A percentile compares a stretch with the other conserved stretches of the same genome.
Evolutionary conservation across 2,888 invertebrate genomes (phyloP).

Genomic region (Drosophila crucigera): DNA sequence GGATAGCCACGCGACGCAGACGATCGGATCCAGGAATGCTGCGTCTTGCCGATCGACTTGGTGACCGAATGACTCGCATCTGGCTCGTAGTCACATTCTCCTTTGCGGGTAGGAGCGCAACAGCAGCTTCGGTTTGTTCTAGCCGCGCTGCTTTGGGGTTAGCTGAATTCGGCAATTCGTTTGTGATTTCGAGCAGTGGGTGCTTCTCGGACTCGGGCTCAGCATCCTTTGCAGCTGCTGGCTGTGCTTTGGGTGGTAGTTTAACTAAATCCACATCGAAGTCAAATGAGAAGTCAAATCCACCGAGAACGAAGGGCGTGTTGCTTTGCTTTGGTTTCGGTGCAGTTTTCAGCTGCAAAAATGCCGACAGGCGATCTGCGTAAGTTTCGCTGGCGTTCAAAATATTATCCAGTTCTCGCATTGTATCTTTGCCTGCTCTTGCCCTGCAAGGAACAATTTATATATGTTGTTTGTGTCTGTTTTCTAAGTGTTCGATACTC

Average conservation of each 20-base stretch:
- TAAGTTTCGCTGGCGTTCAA: constrained; percentile 41
- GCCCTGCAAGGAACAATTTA: constrained; percentile 23
- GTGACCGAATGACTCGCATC: background rate
- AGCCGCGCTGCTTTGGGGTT: too few species aligned
- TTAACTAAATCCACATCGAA: constrained; percentile 62
- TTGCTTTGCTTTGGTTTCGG: constrained; percentile 20
- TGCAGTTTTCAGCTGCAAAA: constrained; percentile 47
- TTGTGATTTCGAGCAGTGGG: constrained; percentile 15
- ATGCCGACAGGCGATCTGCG: constrained; percentile 45
- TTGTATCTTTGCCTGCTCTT: constrained; percentile 30
- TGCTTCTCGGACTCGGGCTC: background rate
- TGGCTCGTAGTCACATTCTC: background rate
- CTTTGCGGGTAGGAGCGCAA: background rate
- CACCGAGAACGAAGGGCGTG: constrained; percentile 34
- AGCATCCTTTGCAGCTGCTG: background rate
- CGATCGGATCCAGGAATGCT: constrained; percentile 63
- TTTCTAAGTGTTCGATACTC: constrained; percentile 1
- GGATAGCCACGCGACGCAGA: constrained; percentile 63
- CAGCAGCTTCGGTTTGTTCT: background rate
- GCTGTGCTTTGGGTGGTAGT: constrained; percentile 19
- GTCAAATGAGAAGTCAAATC: constrained; percentile 50
- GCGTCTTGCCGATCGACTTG: constrained; percentile 26
- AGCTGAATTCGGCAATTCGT: background rate
- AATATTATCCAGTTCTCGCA: constrained; percentile 58
- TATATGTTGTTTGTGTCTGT: background rate